Percentiles rank a stretch among this genome's conserved stretches.
Conservation (phyloP, 2,888 invertebrate species). For the Apotomis turbidana region DNA sequence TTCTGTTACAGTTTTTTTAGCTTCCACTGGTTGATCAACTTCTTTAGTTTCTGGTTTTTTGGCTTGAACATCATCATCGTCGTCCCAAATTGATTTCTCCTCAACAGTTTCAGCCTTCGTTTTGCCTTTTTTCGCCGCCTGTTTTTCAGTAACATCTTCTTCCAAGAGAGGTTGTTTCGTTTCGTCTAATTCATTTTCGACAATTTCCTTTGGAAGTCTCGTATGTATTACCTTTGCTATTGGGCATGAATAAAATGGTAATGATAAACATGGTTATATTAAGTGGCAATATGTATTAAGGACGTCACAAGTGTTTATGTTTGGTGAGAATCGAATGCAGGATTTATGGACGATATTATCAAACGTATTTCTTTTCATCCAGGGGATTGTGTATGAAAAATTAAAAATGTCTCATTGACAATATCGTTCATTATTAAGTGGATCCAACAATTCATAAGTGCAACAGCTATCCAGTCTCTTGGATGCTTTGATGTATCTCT, state of each 20-base stretch:
- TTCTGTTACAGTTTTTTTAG: constrained; percentile 55
- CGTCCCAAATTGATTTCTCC: constrained; percentile 62
- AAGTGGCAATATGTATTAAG: constrained; percentile 57
- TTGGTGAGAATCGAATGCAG: constrained; percentile 51
- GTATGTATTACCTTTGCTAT: constrained; percentile 82
- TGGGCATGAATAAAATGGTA: constrained; percentile 65
- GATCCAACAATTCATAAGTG: constrained; percentile 56
- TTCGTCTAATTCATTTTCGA: constrained; percentile 80
- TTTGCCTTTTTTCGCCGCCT: constrained; percentile 54
- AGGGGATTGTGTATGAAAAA: background rate
- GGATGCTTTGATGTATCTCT: constrained; percentile 69
- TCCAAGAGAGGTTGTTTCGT: constrained; percentile 58
- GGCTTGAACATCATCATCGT: constrained; percentile 57
- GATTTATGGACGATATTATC: constrained; percentile 31
- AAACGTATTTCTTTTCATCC: background rate
- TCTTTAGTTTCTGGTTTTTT: constrained; percentile 55
- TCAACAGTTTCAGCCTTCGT: constrained; percentile 57
- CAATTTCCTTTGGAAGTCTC: constrained; percentile 75
- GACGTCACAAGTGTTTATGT: constrained; percentile 65
- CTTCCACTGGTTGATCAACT: constrained; percentile 50
- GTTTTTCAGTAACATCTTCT: constrained; percentile 53
- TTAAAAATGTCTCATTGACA: background rate
- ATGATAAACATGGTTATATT: constrained; percentile 57
- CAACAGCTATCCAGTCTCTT: constrained; percentile 72
- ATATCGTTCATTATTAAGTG: constrained; percentile 48